Base-by-base conservation (phyloP, 2,888 invertebrate genomes). In the Nomada ferruginata region DNA sequence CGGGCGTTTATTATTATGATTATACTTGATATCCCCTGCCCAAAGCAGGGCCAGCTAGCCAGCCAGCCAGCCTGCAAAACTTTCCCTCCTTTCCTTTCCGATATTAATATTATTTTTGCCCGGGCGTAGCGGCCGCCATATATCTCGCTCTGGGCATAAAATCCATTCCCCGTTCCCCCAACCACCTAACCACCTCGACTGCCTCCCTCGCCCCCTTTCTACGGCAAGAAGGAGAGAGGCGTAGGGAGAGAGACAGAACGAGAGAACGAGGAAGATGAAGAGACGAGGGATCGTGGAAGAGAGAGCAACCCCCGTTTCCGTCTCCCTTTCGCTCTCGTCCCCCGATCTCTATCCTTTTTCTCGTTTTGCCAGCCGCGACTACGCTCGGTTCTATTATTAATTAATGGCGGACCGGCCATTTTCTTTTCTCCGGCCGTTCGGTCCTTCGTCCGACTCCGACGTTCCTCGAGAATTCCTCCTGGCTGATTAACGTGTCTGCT, bases 41-140 rank as follows among this genome's bases (percentile, higher is more conserved):
- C 92, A 92, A 93, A 92, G 92, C 92, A 92, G 92, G 92, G 90
- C 92, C 91, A 91, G 91, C 89, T 90, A 91, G 82, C 82, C 71
- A 71, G 61, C 71, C 36, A 71, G 60, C 61, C 65, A 82, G 74
- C 92, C 93, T 92, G 92, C 92, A 90, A 93, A 92, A 93, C 93
- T 93, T 93, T 93, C 92, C 92, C 93, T 93, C 93, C 92, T 92
- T 92, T 92, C 92, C 92, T 92, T 93, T 93, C 92, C 92, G 93
- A 93, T 93, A 92, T 93, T 93, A 93, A 93, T 93, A 93, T 93
- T 93, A 93, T 93, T 93, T 93, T 93, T 93, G 93, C 93, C 92
- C 93, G 93, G 93, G 93, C 93, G 91, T 92, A 93, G 92, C 93
- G 93, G 92, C 93, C 93, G 93, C 93, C 93, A 93, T 93, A 93